phyloP scores from a whole-genome alignment of 2,888 invertebrate genomes.

The Phorcus lineatus region DNA sequence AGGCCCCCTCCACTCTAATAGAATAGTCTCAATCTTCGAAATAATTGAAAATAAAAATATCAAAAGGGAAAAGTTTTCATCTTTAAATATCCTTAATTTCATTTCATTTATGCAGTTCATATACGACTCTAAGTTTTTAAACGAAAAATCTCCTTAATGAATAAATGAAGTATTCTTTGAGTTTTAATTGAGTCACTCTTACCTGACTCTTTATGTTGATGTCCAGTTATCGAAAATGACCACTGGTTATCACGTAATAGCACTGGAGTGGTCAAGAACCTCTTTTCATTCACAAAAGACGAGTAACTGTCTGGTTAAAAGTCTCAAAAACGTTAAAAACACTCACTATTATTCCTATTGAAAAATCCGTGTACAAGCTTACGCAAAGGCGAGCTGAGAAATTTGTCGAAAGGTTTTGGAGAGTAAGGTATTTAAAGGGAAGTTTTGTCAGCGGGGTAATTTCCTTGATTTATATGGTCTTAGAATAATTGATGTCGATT shows the following conservation, averaged over 20 bases:
- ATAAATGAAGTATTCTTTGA: too few species aligned
- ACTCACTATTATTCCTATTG: background rate
- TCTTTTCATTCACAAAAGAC: background rate
- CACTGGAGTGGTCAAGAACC: conserved; percentile 1
- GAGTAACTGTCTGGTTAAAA: background rate
- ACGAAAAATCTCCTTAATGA: too few species aligned
- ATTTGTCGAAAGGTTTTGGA: background rate
- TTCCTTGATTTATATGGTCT: conserved; percentile 34
- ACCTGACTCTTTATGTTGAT: background rate
- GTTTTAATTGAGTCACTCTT: conserved; percentile 6
- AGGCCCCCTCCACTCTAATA: too few species aligned
- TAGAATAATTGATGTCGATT: conserved; percentile 50
- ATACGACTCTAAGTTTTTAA: too few species aligned
- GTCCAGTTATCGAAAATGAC: background rate
- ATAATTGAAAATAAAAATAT: too few species aligned
- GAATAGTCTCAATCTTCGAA: too few species aligned
- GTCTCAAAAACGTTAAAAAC: background rate
- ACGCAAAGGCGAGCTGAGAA: conserved; percentile 16
- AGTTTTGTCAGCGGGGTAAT: conserved; percentile 33
- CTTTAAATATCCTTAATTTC: too few species aligned
- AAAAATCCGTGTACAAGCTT: conserved; percentile 1
- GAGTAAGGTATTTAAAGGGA: conserved; percentile 31
- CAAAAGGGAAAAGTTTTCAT: too few species aligned
- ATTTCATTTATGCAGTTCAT: too few species aligned
- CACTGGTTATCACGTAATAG: background rate